A percentile compares a stretch with the other conserved stretches of the same genome.
phyloP scores from a whole-genome alignment of 2,113 vertebrate genomes.

The Gymnocephalus cernua region DNA sequence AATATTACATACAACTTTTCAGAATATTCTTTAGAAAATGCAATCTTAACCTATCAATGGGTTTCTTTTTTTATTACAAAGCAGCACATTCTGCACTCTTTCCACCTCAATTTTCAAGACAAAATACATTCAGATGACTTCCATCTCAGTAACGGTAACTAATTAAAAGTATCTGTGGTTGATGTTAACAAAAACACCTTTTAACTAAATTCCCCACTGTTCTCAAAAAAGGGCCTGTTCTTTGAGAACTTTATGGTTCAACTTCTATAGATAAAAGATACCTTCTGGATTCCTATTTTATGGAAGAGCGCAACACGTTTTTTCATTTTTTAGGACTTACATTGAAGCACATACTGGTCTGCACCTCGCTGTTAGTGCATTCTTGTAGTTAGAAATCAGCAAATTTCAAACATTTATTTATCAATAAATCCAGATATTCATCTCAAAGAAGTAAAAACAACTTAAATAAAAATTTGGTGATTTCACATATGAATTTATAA shows the following conservation, averaged over 20 bases:
- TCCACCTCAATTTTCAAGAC: not conserved
- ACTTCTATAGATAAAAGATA: not conserved
- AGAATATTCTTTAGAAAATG: not conserved
- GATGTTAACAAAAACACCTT: not conserved
- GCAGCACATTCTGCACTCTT: not conserved
- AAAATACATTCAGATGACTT: not conserved
- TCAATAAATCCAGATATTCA: not conserved
- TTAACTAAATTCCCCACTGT: not conserved
- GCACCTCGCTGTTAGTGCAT: not conserved
- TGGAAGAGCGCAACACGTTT: not conserved
- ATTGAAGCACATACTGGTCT: not conserved
- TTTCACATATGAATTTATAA: not conserved
- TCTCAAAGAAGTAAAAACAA: not conserved
- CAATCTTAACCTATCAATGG: not conserved
- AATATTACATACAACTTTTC: not conserved
- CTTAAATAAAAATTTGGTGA: not conserved
- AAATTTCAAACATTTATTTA: not conserved
- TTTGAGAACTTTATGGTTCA: not conserved
- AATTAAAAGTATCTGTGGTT: not conserved
- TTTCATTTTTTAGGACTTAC: not conserved
- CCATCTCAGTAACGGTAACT: not conserved
- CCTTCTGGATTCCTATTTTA: not conserved
- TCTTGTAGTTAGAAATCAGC: not conserved
- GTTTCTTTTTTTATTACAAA: not conserved
- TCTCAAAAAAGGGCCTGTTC: not conserved